Percentiles rank a stretch among this genome's conserved stretches.
Conservation (phyloP, 2,797 vertebrate genomes). For the Onychomys leucogaster region DNA sequence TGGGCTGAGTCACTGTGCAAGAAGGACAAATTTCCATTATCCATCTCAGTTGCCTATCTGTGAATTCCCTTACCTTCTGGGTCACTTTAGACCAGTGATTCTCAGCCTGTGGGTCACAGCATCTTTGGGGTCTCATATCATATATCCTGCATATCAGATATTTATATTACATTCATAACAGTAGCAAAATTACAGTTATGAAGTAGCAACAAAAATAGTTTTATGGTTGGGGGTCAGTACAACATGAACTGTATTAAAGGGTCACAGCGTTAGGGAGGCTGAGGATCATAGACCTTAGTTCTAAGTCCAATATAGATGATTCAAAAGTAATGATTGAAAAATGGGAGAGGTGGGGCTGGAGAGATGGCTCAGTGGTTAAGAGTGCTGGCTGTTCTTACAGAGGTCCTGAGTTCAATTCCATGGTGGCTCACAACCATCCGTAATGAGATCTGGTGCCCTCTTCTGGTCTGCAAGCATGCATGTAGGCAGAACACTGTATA, state of each 20-base stretch:
- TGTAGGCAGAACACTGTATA: too few relatives aligned
- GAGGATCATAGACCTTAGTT: neutral
- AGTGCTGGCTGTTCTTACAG: too few relatives aligned
- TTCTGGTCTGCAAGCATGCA: too few relatives aligned
- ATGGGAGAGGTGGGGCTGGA: too few relatives aligned
- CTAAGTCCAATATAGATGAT: neutral
- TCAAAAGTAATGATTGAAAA: neutral
- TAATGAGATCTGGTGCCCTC: too few relatives aligned
- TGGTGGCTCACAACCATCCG: too few relatives aligned
- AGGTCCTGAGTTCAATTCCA: too few relatives aligned
- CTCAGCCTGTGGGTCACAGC: neutral
- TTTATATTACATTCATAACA: neutral
- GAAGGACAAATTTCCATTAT: slow-evolving; percentile 45
- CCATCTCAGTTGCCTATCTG: slow-evolving; percentile 45
- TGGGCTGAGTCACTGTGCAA: slow-evolving; percentile 14
- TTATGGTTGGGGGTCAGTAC: neutral
- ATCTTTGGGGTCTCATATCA: neutral
- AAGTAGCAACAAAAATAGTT: neutral
- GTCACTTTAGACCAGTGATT: neutral
- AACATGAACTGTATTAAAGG: neutral
- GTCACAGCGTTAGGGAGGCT: neutral
- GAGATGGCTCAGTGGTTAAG: too few relatives aligned
- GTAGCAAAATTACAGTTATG: neutral
- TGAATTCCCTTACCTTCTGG: neutral
- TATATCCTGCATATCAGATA: neutral